Conservation (phyloP, 2,113 vertebrate species). For the Cryptomyrus ogoouensis region DNA sequence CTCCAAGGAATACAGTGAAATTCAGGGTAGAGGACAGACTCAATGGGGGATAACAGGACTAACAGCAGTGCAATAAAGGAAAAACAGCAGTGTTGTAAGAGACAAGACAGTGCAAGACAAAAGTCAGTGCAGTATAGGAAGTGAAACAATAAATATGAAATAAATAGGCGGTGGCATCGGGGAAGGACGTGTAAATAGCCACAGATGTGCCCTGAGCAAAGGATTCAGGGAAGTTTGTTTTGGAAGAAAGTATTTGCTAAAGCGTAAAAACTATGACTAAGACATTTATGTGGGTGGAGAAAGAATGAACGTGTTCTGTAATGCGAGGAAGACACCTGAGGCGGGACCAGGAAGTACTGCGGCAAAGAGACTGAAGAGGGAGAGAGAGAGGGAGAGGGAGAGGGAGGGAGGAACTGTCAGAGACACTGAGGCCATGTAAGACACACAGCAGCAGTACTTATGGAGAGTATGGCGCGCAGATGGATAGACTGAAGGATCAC, state of each 20-base stretch:
- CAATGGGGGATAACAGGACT: neutral
- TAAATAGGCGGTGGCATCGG: neutral
- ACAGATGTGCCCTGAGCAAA: neutral
- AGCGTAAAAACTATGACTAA: neutral
- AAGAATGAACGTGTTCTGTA: neutral
- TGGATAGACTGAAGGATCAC: neutral
- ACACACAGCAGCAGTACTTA: neutral
- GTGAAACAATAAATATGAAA: neutral
- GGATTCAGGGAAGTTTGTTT: neutral
- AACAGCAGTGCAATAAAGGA: neutral
- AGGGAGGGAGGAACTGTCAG: neutral
- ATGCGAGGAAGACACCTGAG: neutral
- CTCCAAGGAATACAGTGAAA: neutral
- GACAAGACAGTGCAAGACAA: neutral
- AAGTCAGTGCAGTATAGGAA: neutral
- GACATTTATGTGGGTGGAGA: neutral
- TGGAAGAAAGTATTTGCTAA: neutral
- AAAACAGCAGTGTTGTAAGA: neutral
- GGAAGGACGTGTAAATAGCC: neutral
- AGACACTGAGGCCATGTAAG: neutral
- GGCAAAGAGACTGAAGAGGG: neutral
- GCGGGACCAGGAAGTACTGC: neutral
- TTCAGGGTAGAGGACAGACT: neutral
- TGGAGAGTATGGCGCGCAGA: neutral
- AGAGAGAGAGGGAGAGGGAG: neutral